Evolutionary conservation across 2,113 vertebrate genomes (phyloP).

Genomic region (Galemys pyrenaicus): DNA sequence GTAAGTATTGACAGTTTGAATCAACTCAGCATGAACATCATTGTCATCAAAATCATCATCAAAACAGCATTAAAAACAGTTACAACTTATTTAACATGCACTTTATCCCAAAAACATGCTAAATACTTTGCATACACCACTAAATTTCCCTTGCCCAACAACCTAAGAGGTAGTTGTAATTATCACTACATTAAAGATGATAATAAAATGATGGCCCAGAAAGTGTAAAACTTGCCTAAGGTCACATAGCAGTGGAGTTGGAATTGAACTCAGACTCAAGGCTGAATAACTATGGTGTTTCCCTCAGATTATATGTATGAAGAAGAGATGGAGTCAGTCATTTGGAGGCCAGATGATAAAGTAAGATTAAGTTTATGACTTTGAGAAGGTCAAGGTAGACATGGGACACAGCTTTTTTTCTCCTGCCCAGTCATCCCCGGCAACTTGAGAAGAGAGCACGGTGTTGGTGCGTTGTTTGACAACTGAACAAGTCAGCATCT

Average conservation of each 20-base stretch:
- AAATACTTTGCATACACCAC: background rate
- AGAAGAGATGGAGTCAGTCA: background rate
- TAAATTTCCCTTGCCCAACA: background rate
- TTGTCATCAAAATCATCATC: background rate
- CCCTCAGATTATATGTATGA: background rate
- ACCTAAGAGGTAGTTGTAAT: background rate
- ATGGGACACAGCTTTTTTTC: background rate
- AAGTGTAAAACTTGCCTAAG: conserved; percentile 14
- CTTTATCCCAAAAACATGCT: background rate
- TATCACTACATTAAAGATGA: background rate
- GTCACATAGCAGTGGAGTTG: background rate
- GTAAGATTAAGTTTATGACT: conserved; percentile 6
- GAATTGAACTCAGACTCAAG: background rate
- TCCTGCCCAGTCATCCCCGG: background rate
- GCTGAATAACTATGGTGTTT: background rate
- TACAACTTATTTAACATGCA: background rate
- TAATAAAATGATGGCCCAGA: background rate
- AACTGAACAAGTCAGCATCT: background rate
- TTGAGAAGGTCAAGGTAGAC: conserved; percentile 2
- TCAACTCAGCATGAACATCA: background rate
- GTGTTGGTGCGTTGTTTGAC: conserved; percentile 23
- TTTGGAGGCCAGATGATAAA: background rate
- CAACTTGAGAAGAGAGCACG: background rate
- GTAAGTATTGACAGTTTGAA: background rate
- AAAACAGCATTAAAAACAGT: background rate